Evolutionary conservation across 2,888 invertebrate genomes (phyloP).

Genomic region (Lycaena phlaeas): DNA sequence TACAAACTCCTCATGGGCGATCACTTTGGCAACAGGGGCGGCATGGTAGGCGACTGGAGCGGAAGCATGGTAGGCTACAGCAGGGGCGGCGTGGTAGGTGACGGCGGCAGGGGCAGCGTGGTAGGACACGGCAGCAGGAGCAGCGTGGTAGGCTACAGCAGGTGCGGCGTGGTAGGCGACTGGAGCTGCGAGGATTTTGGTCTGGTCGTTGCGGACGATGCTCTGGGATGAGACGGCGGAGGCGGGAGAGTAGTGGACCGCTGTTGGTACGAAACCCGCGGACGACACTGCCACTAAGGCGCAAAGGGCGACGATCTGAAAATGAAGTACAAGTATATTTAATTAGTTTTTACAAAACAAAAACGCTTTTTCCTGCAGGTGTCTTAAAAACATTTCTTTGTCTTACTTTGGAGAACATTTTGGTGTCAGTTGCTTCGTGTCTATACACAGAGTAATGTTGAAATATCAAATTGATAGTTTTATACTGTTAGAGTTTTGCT

Average conservation of each 20-base stretch:
- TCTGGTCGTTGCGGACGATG: conserved; percentile 50
- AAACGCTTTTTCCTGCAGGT: too few relatives aligned
- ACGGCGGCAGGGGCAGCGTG: conserved; percentile 27
- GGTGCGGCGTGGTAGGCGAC: conserved; percentile 23
- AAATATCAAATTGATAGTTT: background rate
- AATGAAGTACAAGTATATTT: conserved; percentile 6
- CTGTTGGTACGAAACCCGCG: conserved; percentile 32
- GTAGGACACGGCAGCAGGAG: conserved; percentile 40
- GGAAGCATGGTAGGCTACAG: conserved; percentile 25
- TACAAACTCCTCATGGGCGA: conserved; percentile 29
- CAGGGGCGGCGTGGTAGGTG: conserved; percentile 21
- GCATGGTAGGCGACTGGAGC: conserved; percentile 25
- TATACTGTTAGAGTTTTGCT: conserved; percentile 6
- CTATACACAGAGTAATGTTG: conserved; percentile 5
- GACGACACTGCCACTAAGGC: conserved; percentile 37
- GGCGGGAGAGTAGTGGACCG: conserved; percentile 48
- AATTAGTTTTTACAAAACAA: too few relatives aligned
- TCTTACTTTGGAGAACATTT: conserved; percentile 19
- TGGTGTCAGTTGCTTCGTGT: conserved; percentile 5
- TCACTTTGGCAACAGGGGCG: conserved; percentile 21
- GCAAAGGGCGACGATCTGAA: conserved; percentile 20
- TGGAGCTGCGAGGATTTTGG: conserved; percentile 25
- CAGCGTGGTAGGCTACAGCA: conserved; percentile 43
- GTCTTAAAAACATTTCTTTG: too few relatives aligned
- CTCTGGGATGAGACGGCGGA: conserved; percentile 45